Conservation (phyloP, 2,797 vertebrate genomes). For the Lemur catta region DNA sequence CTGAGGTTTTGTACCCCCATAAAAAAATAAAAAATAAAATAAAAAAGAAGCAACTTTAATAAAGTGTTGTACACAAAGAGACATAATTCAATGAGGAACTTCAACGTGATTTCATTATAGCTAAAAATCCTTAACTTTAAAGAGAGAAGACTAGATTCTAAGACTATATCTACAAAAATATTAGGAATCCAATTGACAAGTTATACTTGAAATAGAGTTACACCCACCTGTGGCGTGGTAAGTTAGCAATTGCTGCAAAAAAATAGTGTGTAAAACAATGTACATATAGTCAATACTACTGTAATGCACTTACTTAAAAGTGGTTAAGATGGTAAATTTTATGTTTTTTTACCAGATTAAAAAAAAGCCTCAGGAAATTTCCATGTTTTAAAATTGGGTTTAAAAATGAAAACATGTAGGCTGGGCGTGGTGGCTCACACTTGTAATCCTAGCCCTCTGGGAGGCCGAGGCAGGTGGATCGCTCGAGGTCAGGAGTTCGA, state of each 20-base stretch:
- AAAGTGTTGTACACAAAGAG: background rate
- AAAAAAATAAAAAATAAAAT: background rate
- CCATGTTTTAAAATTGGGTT: background rate
- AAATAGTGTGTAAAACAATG: background rate
- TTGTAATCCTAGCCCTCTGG: too few species aligned
- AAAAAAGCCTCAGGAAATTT: background rate
- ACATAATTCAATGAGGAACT: background rate
- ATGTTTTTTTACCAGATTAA: background rate
- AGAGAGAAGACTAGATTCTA: background rate
- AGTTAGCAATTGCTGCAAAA: background rate
- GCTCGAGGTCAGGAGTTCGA: too few species aligned
- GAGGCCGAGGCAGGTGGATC: too few species aligned
- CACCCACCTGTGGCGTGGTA: background rate
- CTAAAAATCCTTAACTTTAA: background rate
- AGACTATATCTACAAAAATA: background rate
- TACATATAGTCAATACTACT: background rate
- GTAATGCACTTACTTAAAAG: background rate
- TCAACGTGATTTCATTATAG: background rate
- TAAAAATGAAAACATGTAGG: background rate
- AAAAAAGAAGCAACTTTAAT: background rate
- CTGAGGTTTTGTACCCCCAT: too few species aligned
- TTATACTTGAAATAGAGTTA: background rate
- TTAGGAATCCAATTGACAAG: background rate
- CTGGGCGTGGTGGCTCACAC: too few species aligned
- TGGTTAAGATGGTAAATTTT: background rate